These are phyloP conservation scores for Oopsacas minuta DNA, from an alignment of 37 sponge, comb jelly and placozoan species.

Conservation along the genomic window DNA sequence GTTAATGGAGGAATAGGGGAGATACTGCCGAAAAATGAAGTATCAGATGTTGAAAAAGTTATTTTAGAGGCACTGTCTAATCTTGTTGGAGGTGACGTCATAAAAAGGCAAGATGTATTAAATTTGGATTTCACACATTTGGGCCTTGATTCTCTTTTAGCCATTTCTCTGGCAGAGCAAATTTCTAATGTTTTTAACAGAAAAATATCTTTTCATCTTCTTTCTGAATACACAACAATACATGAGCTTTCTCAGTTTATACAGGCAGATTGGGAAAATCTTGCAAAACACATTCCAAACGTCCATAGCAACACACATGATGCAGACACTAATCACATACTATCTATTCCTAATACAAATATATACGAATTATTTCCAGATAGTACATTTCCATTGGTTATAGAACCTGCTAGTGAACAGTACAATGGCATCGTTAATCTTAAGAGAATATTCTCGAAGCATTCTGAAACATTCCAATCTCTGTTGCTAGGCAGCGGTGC, in stretches of 20 bases:
- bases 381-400: constrained; percentile 8
- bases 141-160: constrained; percentile 1
- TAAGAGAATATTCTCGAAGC: background rate
- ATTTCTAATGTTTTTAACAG: background rate
- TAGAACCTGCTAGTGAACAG: background rate
- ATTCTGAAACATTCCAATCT: background rate
- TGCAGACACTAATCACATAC: background rate
- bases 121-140: background rate
- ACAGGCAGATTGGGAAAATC: background rate
- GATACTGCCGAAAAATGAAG: background rate
- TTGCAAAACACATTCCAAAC: background rate
- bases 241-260: background rate
- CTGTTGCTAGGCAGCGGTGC: background rate
- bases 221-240: background rate
- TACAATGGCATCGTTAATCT: background rate
- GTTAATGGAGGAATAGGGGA: background rate
- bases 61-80: background rate
- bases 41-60: background rate
- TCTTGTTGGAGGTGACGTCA: background rate
- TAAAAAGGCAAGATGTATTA: background rate
- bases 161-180: background rate
- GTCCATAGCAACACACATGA: background rate
- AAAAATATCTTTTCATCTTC: background rate
- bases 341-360: background rate
- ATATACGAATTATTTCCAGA: background rate